Evolutionary conservation across 2,113 vertebrate species (phyloP), one percentile per base, ranked within the genome.

Genomic region (Procavia capensis): DNA sequence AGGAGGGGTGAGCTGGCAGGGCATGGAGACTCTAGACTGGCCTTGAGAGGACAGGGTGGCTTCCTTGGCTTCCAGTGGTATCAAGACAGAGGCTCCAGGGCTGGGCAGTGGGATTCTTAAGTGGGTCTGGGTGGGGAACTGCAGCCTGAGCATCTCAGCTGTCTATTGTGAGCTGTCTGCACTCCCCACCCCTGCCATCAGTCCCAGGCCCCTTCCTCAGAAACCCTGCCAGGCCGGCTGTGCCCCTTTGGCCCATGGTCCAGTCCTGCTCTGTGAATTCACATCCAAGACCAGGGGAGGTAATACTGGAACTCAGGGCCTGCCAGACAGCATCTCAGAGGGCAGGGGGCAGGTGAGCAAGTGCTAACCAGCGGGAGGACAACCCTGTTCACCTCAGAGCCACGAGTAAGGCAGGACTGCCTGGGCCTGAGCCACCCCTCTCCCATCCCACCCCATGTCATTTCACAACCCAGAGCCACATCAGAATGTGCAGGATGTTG

Each of bases 391-490:
- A 29, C 54, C 68, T 79, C 29, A 25, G n/a, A 22, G 82, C 10
- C 75, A 25, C 83, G 41, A 43, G 20, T 4, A 5, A 83, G 27
- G 57, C 36, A 10, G 74, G 34, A 19, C 9, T 19, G n/a, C 47
- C 17, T 2, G 39, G 70, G 14, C 3, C 22, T 25, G 3, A 64
- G 24, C 31, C 8, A 0, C 57, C 24, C 85, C 6, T 5, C 45
- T 68, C 75, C 34, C 43, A 13, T n/a, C 50, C 39, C 61, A 72
- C 50, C 36, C 68, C 34, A 17, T 11, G 0, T 19, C 47, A 68
- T 91, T 95, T 82, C 0, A 8, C 84, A 97, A 95, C 54, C 83
- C 9, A 43, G 20, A 89, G 63, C 68, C 76, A 16, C 29, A 68
- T 82, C 50, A 64, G 74, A 95, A 88, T 7, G 88, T 70, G 57